These are phyloP conservation scores for Timema cristinae DNA, from an alignment of 2,888 invertebrate genomes.

Conservation along the genomic window DNA sequence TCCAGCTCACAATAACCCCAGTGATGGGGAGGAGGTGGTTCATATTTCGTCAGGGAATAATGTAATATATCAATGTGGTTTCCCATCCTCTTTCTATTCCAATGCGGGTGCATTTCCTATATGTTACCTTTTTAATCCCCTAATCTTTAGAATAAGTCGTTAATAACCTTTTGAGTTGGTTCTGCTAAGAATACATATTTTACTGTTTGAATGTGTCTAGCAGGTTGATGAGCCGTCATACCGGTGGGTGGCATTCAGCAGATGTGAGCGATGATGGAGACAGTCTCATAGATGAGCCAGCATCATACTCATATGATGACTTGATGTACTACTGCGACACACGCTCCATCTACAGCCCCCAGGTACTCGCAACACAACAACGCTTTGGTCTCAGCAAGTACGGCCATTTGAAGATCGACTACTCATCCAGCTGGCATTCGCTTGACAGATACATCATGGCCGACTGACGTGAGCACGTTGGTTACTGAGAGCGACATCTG, in stretches of 20 bases:
- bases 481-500: neutral
- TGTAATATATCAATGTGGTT: too few relatives aligned
- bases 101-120: too few relatives aligned
- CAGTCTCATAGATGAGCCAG: conserved; percentile 14
- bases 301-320: conserved; percentile 20
- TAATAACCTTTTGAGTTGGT: too few relatives aligned
- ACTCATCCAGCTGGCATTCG: conserved; percentile 78
- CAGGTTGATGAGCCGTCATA: conserved; percentile 18
- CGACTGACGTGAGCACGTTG: conserved; percentile 16
- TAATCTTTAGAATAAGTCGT: too few relatives aligned
- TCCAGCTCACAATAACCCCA: too few relatives aligned
- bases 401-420: conserved; percentile 76
- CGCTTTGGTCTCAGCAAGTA: conserved; percentile 72
- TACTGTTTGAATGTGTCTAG: neutral
- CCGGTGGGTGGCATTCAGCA: conserved; percentile 21
- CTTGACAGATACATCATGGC: conserved; percentile 64
- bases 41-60: too few relatives aligned
- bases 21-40: too few relatives aligned
- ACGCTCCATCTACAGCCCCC: conserved; percentile 19
- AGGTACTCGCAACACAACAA: conserved; percentile 46
- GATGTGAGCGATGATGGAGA: conserved; percentile 24
- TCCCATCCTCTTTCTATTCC: too few relatives aligned
- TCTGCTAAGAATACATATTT: too few relatives aligned
- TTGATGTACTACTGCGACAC: conserved; percentile 37
- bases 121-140: too few relatives aligned